A percentile compares a stretch with the other conserved stretches of the same genome.
Conservation (phyloP, 2,888 invertebrate species). For the Pycnomerus fuliginosus region DNA sequence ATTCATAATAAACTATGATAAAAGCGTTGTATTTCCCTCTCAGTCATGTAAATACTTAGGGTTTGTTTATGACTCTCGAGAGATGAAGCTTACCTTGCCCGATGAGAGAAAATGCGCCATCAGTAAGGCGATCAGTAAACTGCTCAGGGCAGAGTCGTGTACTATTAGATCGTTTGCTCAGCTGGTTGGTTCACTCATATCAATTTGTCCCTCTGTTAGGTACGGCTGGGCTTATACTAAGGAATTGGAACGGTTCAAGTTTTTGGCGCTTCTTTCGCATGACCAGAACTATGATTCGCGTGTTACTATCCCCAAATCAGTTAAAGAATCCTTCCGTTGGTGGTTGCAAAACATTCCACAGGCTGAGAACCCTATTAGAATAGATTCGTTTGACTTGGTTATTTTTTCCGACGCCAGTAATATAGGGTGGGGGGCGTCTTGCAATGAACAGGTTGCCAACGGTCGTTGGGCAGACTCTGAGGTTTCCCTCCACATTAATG, state of each 20-base stretch:
- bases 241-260: slow-evolving; percentile 11
- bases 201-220: slow-evolving; percentile 26
- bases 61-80: slow-evolving; percentile 2
- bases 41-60: slow-evolving; percentile 3
- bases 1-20: slow-evolving; percentile 16
- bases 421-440: slow-evolving; percentile 14
- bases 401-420: slow-evolving; percentile 19
- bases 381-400: no score
- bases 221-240: slow-evolving; percentile 21
- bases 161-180: slow-evolving; percentile 6
- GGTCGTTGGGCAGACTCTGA: no score
- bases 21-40: slow-evolving; percentile 1
- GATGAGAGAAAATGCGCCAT: no score
- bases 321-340: no score
- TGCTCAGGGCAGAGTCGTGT: slow-evolving; percentile 2
- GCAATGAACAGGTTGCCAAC: no score
- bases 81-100: slow-evolving; percentile 5
- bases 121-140: no score
- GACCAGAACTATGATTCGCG: slow-evolving; percentile 3
- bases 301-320: neutral
- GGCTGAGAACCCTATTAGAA: no score
- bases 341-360: slow-evolving; percentile 13
- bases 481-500: slow-evolving; percentile 10
- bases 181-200: slow-evolving; percentile 10
- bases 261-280: no score